These are phyloP conservation scores for Nebria salina DNA, from an alignment of 2,888 invertebrate genomes.

Conservation along the genomic window DNA sequence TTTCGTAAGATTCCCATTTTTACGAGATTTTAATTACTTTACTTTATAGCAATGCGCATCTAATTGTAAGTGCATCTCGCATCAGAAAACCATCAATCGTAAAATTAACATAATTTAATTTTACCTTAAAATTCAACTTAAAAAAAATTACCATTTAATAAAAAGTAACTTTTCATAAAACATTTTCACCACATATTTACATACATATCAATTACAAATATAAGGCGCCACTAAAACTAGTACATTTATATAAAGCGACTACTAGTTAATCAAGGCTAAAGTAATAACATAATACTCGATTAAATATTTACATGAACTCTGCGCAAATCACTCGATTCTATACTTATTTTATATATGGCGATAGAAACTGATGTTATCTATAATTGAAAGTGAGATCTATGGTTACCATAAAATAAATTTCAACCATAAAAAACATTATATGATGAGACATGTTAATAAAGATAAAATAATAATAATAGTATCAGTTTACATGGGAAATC, in stretches of 20 bases:
- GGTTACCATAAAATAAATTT: not conserved
- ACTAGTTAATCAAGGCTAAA: not conserved
- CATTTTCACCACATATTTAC: not conserved
- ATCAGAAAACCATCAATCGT: not conserved
- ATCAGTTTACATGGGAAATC: not conserved
- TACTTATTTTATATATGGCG: not conserved
- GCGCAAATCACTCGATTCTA: not conserved
- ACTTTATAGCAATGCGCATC: not conserved
- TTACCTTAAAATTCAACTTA: too few species aligned
- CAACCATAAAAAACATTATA: not conserved
- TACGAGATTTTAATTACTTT: not conserved
- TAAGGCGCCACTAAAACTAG: not conserved
- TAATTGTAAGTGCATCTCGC: not conserved
- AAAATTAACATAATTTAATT: not conserved
- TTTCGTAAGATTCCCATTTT: not conserved
- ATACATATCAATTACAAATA: not conserved
- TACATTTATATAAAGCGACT: not conserved
- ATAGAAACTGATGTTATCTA: not conserved
- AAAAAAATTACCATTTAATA: too few species aligned
- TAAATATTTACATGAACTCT: too few species aligned
- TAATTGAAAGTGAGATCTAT: not conserved
- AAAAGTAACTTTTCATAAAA: too few species aligned
- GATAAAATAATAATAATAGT: not conserved
- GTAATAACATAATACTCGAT: not conserved
- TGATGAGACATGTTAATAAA: not conserved